These are phyloP conservation scores for Yasuhikotakia modesta DNA, from an alignment of 2,797 vertebrate genomes.

Conservation along the genomic window DNA sequence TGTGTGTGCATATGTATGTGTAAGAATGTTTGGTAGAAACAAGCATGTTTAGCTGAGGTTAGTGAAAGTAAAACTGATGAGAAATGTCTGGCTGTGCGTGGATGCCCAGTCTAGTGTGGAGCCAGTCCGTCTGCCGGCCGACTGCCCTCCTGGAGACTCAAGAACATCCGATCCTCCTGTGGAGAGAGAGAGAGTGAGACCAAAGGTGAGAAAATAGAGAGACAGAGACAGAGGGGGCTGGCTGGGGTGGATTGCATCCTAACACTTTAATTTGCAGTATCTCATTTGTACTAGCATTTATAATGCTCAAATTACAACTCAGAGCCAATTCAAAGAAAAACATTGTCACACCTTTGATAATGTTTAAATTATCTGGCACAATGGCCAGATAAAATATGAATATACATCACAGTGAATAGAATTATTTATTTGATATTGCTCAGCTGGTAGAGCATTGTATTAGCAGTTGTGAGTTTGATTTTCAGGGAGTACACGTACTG, in stretches of 20 bases:
- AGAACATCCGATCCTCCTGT: conserved; percentile 69
- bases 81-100: conserved; percentile 69
- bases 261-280: background rate
- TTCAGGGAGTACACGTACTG: too few relatives aligned
- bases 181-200: conserved; percentile 28
- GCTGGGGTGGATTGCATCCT: conserved; percentile 29
- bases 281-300: background rate
- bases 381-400: background rate
- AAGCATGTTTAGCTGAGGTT: conserved; percentile 59
- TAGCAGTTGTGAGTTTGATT: too few relatives aligned
- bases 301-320: background rate
- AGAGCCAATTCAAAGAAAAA: background rate
- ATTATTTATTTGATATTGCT: too few relatives aligned
- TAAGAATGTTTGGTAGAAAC: conserved; percentile 51
- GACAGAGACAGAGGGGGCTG: conserved; percentile 18
- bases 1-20: conserved; percentile 29
- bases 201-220: conserved; percentile 9
- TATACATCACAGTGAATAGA: background rate
- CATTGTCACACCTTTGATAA: background rate
- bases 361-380: background rate
- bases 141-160: conserved; percentile 65
- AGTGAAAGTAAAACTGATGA: conserved; percentile 62
- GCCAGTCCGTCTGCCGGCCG: conserved; percentile 76
- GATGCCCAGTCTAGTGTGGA: conserved; percentile 66
- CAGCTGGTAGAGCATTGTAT: too few relatives aligned